Evolutionary conservation across 53 echinoderm and acorn worm genomes (phyloP).

Genomic region (Holothuria leucospilota): DNA sequence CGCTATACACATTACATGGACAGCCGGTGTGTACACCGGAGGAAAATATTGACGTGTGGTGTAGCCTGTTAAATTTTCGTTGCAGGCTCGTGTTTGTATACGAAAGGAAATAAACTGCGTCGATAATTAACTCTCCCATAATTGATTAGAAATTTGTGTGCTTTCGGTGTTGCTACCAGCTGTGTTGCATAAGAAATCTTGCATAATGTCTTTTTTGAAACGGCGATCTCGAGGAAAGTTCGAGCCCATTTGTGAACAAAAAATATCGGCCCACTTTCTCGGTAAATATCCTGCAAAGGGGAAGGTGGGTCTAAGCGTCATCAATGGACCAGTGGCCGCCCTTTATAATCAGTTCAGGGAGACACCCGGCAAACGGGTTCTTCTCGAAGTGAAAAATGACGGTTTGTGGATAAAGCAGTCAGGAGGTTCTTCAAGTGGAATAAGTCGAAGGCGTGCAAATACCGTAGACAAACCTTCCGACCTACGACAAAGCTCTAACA

Average conservation of each 20-base stretch:
- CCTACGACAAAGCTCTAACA: background rate
- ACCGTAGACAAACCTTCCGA: conserved; percentile 3
- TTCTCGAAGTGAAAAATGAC: conserved; percentile 36
- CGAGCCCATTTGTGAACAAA: conserved; percentile 23
- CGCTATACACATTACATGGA: too few species aligned
- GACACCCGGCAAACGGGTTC: conserved; percentile 10
- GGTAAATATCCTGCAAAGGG: conserved; percentile 38
- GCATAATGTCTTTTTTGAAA: conserved; percentile 27
- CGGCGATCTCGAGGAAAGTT: conserved; percentile 21
- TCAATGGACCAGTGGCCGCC: conserved; percentile 28
- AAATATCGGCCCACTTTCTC: conserved; percentile 20
- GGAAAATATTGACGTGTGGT: too few species aligned
- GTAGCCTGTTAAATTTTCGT: too few species aligned
- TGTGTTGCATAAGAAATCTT: background rate
- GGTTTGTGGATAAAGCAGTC: conserved; percentile 39
- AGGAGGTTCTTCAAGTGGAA: background rate
- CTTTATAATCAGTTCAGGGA: conserved; percentile 34
- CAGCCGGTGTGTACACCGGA: too few species aligned
- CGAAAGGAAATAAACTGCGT: too few species aligned
- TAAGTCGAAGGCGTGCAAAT: background rate
- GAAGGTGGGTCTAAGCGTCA: conserved; percentile 23
- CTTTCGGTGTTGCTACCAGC: too few species aligned
- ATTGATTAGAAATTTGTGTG: too few species aligned
- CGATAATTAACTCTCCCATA: too few species aligned
- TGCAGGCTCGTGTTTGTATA: too few species aligned